phyloP scores from a whole-genome alignment of 2,888 invertebrate genomes.

The Melieria picta region DNA sequence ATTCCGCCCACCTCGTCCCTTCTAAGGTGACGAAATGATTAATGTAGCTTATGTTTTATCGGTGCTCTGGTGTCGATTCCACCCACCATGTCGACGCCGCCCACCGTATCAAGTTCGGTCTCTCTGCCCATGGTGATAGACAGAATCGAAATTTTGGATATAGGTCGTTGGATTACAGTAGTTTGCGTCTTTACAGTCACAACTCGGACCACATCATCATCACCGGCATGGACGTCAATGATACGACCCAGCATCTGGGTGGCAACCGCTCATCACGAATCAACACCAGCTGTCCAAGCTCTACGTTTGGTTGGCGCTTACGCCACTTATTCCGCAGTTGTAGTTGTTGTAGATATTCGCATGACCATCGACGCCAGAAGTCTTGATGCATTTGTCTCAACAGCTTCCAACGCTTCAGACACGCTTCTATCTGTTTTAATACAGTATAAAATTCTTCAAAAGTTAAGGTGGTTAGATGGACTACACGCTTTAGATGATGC shows the following conservation, averaged over 20 bases:
- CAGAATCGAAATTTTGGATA: not conserved
- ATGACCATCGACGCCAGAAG: constrained; percentile 36
- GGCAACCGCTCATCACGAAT: constrained; percentile 28
- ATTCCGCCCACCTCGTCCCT: constrained; percentile 21
- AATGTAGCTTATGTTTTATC: too few species aligned
- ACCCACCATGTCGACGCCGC: not conserved
- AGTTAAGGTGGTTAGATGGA: not conserved
- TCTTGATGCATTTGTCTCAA: constrained; percentile 4
- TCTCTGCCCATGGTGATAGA: not conserved
- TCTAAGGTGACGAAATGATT: not conserved
- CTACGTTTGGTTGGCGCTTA: constrained; percentile 13
- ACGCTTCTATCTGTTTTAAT: not conserved
- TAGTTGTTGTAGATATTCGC: constrained; percentile 31
- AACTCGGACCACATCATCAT: constrained; percentile 3
- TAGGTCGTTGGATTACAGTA: constrained; percentile 2
- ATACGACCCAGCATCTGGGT: constrained; percentile 16
- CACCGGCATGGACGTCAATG: constrained; percentile 9
- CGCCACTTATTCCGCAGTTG: constrained; percentile 26
- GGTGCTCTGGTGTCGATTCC: not conserved
- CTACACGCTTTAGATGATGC: constrained; percentile 4
- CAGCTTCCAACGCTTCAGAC: constrained; percentile 3
- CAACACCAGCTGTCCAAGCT: constrained; percentile 25
- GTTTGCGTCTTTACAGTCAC: constrained; percentile 10
- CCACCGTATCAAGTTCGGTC: not conserved
- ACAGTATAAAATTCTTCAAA: not conserved